Conservation (phyloP, 2,888 invertebrate species). For the Tholera decimalis region DNA sequence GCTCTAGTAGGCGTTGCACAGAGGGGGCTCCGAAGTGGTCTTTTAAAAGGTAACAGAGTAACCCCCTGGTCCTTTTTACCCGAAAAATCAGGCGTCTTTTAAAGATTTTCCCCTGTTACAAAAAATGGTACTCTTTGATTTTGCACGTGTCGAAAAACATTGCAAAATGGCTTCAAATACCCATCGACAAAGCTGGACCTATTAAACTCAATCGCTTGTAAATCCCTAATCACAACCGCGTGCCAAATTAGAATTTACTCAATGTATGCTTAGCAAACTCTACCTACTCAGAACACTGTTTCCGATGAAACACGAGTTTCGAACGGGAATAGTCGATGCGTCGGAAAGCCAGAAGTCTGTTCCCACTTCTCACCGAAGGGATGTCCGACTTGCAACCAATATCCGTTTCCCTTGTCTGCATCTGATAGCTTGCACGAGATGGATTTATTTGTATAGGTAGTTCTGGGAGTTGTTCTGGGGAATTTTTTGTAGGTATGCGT, state of each 20-base stretch:
- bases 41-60: no score
- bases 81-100: no score
- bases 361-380: constrained; percentile 43
- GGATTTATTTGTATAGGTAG: constrained; percentile 62
- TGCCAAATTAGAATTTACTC: constrained; percentile 33
- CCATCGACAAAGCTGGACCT: constrained; percentile 10
- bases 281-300: constrained; percentile 13
- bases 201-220: constrained; percentile 40
- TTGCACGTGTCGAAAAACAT: constrained; percentile 8
- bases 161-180: constrained; percentile 4
- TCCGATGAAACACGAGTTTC: constrained; percentile 12
- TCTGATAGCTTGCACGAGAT: constrained; percentile 58
- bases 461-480: background rate
- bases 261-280: constrained; percentile 14
- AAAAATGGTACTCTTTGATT: no score
- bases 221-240: constrained; percentile 30
- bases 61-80: no score
- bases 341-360: constrained; percentile 16
- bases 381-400: constrained; percentile 67
- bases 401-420: constrained; percentile 70
- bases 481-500: no score
- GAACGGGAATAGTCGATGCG: background rate
- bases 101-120: no score
- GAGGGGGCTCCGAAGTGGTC: no score
- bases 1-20: no score